Conservation (phyloP, 2,113 vertebrate genomes). For the Cynopterus brachyotis region DNA sequence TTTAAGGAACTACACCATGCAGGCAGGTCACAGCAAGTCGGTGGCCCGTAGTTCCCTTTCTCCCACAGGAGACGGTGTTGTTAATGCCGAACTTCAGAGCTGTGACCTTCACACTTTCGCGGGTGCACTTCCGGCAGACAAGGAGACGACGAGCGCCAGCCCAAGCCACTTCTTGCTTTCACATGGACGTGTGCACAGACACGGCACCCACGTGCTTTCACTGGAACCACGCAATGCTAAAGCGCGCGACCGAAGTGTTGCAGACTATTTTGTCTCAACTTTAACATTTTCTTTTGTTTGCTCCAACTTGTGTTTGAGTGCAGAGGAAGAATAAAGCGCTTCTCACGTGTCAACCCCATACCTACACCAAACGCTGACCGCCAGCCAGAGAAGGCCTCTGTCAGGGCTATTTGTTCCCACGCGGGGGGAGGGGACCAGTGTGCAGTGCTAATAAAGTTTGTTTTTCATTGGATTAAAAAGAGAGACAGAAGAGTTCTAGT, state of each 20-base stretch:
- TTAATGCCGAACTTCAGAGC: neutral
- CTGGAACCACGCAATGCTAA: neutral
- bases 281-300: neutral
- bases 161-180: neutral
- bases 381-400: neutral
- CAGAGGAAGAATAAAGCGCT: neutral
- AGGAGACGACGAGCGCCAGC: neutral
- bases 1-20: neutral
- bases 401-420: neutral
- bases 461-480: neutral
- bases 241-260: too few species aligned
- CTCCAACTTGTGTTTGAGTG: neutral
- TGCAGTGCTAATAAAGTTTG: neutral
- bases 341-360: too few species aligned
- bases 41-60: neutral
- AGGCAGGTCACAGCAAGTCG: neutral
- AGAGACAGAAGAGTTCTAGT: neutral
- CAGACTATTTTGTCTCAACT: neutral
- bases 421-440: neutral
- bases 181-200: neutral
- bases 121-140: rapidly evolving
- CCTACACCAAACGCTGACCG: rapidly evolving
- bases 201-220: neutral
- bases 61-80: too few species aligned
- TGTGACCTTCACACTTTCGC: neutral